Evolutionary conservation across 2,797 vertebrate genomes (phyloP), one percentile per base, ranked within the genome.

Genomic region (Acanthurus tractus): DNA sequence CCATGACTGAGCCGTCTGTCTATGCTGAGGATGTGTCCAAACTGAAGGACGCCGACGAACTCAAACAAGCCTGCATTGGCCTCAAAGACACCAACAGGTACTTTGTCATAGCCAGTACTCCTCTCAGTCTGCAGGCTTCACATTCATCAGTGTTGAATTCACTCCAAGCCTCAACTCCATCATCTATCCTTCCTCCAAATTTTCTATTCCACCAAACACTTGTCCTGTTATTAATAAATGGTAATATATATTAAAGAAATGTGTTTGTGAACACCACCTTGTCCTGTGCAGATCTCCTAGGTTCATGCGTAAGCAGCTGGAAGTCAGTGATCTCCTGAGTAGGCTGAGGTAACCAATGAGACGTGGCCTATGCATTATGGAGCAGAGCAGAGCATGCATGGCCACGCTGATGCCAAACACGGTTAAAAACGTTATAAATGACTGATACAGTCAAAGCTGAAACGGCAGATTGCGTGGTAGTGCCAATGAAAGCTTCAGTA

Each of bases 11-110:
- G 85, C 92, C 97, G 8, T 95, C 97, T 29, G 91, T 97, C 58
- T 96, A 96, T 74, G 93, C 96, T 63, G 96, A 97, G 85, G 98
- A 99, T 61, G 96, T 99, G 38, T 96, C 97, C 34, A 99, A 99
- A 90, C 96, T 99, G 95, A 99, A 98, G 85, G 98, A 99, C 63
- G 95, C 96, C 74, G 97, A 96, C 63, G 98, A 99, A 93, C 94
- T 99, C 87, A 98, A 97, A 54, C 97, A 99, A 91, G 98, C 98
- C 0, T 99, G 99, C 86, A 92, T 99, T 42, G 97, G 97, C 52
- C 95, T 99, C 89, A 99, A 99, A 91, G 98, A 99, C 86, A 97
- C 97, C 38, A 99, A 98, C 95, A 99, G 97, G 98, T 99, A 96
- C 78, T 48, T 53, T 38, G 2, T 76, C 44, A 55, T 77, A 48